Base-by-base conservation (phyloP, 1,140 invertebrate species). In the Coelopa frigida region DNA sequence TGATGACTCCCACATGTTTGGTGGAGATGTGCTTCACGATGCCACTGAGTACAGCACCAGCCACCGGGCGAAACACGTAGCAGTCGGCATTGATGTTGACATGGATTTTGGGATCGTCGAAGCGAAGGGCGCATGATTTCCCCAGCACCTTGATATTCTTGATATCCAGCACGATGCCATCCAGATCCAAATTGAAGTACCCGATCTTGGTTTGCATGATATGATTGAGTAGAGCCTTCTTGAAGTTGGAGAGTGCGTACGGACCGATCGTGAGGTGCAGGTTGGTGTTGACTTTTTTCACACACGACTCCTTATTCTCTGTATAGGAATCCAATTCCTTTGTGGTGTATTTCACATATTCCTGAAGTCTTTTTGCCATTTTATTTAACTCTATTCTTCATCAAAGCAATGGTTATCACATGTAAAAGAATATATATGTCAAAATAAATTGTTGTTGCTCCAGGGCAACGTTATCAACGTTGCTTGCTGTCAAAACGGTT, bases 121-220 rank as follows among this genome's bases (percentile, higher is more conserved):
- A 54, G 7, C 72, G 54, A 33, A 76, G 54, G 3, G 59, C 58
- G 27, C 70, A 74, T 1, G 65, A 44, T 1, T 68, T 45, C 4
- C 66, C 70, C 5, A 77, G 38, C 8, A 81, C 44, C 61, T 76
- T 79, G 12, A 77, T 72, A 49, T 80, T 79, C 50, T 72, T 68
- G 42, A 78, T 78, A n/a, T 73, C 70, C 1, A 80, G 55, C 10
- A 80, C 51, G 48, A 80, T 77, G 3, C 78, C 78, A 42, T 75
- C 55, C 5, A 81, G 59, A 40, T 59, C 52, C 14, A 60, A 48
- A 50, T 73, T 65, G 48, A 71, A 75, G 47, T 61, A 65, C 27
- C 68, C 68, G 14, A 75, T 63, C 41, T 66, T 67, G 23, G 55
- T 65, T 21, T 53, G 50, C 35, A 69, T 57, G 36, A 76, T 58